These are phyloP conservation scores for Julus scandinavius DNA, from an alignment of 2,888 invertebrate species.

Conservation along the genomic window DNA sequence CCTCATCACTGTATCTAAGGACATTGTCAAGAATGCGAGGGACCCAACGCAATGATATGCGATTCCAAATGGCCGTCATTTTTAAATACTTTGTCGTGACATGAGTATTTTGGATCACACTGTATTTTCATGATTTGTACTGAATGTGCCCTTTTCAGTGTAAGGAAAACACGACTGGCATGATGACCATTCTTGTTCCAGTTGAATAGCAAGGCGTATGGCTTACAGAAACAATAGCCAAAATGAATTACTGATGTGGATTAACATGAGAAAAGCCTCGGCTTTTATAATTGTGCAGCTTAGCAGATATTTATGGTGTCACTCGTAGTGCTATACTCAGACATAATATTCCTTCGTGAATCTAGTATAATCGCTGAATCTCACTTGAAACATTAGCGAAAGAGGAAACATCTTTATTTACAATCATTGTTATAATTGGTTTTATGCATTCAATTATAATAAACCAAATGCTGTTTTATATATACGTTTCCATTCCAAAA, in stretches of 20 bases:
- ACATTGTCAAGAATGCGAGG: neutral
- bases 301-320: constrained; percentile 3
- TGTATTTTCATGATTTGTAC: neutral
- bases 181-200: neutral
- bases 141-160: neutral
- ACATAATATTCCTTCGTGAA: neutral
- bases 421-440: constrained; percentile 15
- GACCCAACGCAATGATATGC: neutral
- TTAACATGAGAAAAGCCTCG: neutral
- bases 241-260: neutral
- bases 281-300: neutral
- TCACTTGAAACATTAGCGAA: neutral
- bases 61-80: neutral
- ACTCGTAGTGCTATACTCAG: neutral
- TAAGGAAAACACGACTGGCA: neutral
- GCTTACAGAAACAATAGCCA: neutral
- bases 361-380: neutral
- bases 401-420: neutral
- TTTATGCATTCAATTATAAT: neutral
- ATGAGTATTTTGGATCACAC: constrained; percentile 38
- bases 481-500: constrained; percentile 15
- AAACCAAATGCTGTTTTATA: neutral
- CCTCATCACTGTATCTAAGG: neutral
- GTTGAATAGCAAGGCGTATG: neutral
- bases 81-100: neutral